Conservation (phyloP, 1,140 invertebrate genomes). For the Ceratosolen solmsi region DNA sequence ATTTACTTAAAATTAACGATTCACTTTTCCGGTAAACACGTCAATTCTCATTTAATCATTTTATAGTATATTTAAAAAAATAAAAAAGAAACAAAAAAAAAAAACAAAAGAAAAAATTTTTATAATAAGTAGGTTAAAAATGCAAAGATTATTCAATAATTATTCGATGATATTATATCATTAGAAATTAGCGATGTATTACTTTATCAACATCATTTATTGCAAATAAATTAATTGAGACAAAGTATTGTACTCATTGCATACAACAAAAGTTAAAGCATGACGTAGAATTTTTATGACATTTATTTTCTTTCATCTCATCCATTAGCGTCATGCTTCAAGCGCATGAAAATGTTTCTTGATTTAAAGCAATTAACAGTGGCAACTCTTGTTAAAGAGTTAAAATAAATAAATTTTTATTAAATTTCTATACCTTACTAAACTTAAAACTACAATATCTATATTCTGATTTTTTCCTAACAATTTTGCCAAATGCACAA, state of each 20-base stretch:
- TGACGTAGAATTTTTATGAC: slow-evolving; percentile 4
- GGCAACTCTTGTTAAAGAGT: no score
- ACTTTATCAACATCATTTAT: slow-evolving; percentile 1
- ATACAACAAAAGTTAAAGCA: background rate
- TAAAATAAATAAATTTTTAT: no score
- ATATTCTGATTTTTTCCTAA: no score
- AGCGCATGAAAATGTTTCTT: background rate
- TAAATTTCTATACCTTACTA: no score
- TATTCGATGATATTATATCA: background rate
- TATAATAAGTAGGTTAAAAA: no score
- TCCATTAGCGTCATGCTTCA: background rate
- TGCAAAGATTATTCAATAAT: no score
- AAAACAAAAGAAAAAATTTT: background rate
- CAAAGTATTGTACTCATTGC: slow-evolving; percentile 1
- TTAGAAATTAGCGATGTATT: background rate
- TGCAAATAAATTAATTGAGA: slow-evolving; percentile 1
- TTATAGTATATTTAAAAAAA: background rate
- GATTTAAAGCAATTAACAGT: slow-evolving; percentile 4
- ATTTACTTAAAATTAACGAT: slow-evolving; percentile 13
- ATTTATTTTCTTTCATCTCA: background rate
- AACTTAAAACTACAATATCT: no score
- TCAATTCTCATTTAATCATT: background rate
- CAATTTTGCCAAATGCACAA: no score
- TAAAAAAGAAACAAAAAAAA: background rate
- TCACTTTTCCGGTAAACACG: background rate